Evolutionary conservation across 2,113 vertebrate species (phyloP).

Genomic region (Alces alces): DNA sequence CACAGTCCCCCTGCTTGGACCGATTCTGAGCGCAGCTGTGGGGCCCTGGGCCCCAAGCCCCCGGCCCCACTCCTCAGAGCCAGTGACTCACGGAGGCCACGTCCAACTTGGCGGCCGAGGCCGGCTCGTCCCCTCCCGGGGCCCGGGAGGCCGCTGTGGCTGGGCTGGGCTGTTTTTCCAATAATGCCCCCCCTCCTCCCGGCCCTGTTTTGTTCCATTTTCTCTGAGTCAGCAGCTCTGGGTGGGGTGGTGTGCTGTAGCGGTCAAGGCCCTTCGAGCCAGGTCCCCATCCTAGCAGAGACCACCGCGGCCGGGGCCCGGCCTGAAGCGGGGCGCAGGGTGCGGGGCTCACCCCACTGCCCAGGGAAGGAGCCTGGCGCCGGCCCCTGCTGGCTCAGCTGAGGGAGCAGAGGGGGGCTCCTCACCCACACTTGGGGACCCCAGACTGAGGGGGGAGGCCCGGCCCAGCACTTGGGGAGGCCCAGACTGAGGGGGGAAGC

Average conservation of each 20-base stretch:
- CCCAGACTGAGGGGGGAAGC: accelerated
- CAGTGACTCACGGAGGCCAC: slow-evolving; percentile 47
- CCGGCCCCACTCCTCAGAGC: slow-evolving; percentile 40
- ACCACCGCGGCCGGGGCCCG: too few relatives aligned
- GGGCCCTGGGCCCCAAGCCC: background rate
- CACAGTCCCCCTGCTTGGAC: background rate
- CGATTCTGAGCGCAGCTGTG: background rate
- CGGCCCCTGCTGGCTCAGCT: background rate
- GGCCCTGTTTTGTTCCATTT: slow-evolving; percentile 46
- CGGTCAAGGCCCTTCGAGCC: slow-evolving; percentile 8
- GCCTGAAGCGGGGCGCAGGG: background rate
- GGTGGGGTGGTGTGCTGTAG: slow-evolving; percentile 35
- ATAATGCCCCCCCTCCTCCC: slow-evolving; percentile 46
- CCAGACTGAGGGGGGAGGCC: background rate
- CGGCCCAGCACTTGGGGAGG: too few relatives aligned
- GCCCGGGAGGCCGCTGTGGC: slow-evolving; percentile 55
- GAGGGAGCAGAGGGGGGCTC: background rate
- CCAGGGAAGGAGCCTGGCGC: background rate
- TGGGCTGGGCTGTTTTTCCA: slow-evolving; percentile 62
- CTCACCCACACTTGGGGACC: background rate
- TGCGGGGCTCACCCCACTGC: background rate
- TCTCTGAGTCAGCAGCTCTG: slow-evolving; percentile 61
- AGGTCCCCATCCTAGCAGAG: background rate
- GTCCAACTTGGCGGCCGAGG: slow-evolving; percentile 57
- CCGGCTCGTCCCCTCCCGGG: slow-evolving; percentile 41